Evolutionary conservation across 1,140 invertebrate genomes (phyloP), one percentile per base, ranked within the genome.

Genomic region (Drosophila nasuta): DNA sequence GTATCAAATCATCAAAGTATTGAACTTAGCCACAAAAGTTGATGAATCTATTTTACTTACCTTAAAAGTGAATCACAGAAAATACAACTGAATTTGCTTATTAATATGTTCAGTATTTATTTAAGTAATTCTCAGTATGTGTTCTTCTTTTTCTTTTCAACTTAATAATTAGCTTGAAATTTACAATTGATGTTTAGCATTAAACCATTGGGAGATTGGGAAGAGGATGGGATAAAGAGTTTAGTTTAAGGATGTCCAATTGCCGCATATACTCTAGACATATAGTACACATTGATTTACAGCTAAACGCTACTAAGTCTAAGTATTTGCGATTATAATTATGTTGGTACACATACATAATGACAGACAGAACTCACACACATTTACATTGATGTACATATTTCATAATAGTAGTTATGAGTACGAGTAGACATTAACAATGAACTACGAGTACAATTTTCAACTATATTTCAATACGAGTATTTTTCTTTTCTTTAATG

Each of bases 31-130:
- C 41, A 13, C 1, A 43, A 43, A 43, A 43, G 3, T 0, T 13
- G 10, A 38, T 38, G 35, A 38, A 38, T 8, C 35, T 38, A 10
- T 38, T 33, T 11, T 41, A 41, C 38, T 41, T 41, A 41, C 38
- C 38, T n/a, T 11, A 1, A 8, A 11, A n/a, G 41, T 43, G n/a
- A 49, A 15, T 60, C 38, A 65, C 13, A 6, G 43, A 57, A 60
- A 71, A 45, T 38, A 1, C 41, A 8, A 49, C 66, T 68, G 2
- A 43, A 11, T 79, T 82, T 83, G 60, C 83, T 88, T 87, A 83
- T 80, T 66, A 88, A 83, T 78, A 81, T 83, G 45, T 75, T 87
- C 83, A 81, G 81, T 87, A 87, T 87, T 87, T 87, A 89, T 87
- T 87, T 88, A 87, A 83, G 85, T 87, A 87, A 80, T 87, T 71